Evolutionary conservation across 2,113 vertebrate genomes (phyloP).

Genomic region (Phalacrocorax brasilianus): DNA sequence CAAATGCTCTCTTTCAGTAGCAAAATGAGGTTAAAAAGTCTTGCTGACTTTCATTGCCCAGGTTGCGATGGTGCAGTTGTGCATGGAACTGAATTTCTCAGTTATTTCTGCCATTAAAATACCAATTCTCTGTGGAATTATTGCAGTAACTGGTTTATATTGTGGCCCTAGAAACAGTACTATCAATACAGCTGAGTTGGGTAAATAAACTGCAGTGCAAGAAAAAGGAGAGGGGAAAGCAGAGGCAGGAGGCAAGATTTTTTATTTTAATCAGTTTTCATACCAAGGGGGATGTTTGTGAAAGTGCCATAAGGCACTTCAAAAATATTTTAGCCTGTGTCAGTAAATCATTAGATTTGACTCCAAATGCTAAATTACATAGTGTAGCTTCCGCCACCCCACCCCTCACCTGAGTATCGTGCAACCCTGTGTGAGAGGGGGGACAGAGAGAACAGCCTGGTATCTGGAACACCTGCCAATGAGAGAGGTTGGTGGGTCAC

Average conservation of each 20-base stretch:
- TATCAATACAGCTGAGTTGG: neutral
- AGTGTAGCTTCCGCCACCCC: neutral
- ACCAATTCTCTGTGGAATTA: neutral
- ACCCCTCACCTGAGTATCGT: neutral
- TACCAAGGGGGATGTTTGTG: neutral
- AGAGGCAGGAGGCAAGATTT: neutral
- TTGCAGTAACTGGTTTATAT: neutral
- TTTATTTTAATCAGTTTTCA: accelerated
- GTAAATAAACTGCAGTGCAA: neutral
- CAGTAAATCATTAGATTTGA: neutral
- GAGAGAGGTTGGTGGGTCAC: neutral
- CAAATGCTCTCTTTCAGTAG: neutral
- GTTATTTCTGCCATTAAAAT: neutral
- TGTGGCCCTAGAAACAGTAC: neutral
- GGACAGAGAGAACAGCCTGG: neutral
- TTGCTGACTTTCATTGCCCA: neutral
- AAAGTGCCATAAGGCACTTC: neutral
- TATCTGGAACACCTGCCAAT: neutral
- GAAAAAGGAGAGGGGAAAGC: neutral
- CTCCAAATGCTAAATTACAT: neutral
- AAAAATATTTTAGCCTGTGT: neutral
- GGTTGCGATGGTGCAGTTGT: neutral
- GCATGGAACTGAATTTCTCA: neutral
- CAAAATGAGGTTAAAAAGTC: neutral
- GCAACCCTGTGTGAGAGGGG: neutral